Base-by-base conservation (phyloP, 2,888 invertebrate genomes). In the Conus canariensis region DNA sequence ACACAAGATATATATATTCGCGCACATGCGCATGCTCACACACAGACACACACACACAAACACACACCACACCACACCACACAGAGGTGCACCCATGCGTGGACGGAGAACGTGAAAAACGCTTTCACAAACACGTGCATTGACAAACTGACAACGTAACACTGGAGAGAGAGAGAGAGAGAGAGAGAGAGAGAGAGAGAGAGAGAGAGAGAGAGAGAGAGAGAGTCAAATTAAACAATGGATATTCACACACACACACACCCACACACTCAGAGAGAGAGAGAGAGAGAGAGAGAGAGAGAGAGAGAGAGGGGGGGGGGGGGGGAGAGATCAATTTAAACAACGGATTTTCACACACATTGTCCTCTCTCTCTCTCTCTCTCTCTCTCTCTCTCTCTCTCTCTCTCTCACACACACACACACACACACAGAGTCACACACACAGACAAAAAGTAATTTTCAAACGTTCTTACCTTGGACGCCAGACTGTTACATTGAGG, bases 171-270 rank as follows among this genome's bases (percentile, higher is more conserved):
- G 8, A 8, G 25, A 77, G 25, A n/a, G n/a, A 77, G 25, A n/a
- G 74, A 77, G 74, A n/a, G 74, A 77, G 74, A 77, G 12, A 77
- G 74, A 25, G 25, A 77, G 74, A 74, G 74, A 74, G 74, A 77
- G n/a, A 77, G 25, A 77, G n/a, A 77, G 74, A 77, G n/a, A 77
- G 74, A 74, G 5, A 74, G 74, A 74, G n/a, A 30, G 30, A 30
- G 30, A 30, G 2, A 30, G 30, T n/a, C n/a, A n/a, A 30, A 30
- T 30, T 30, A 45, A 45, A 45, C 45, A 45, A 45, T 0, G 4
- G 45, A 45, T 2, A 45, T 45, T 14, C 60, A 64, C 6, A 64
- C 60, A 7, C 60, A 64, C 60, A 64, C 60, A 64, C 60, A 64
- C 60, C 5, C 60, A 64, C 60, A 64, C 60, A 64, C 60, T 6